Base-by-base conservation (phyloP, 2,797 vertebrate genomes). In the Anas bernieri region DNA sequence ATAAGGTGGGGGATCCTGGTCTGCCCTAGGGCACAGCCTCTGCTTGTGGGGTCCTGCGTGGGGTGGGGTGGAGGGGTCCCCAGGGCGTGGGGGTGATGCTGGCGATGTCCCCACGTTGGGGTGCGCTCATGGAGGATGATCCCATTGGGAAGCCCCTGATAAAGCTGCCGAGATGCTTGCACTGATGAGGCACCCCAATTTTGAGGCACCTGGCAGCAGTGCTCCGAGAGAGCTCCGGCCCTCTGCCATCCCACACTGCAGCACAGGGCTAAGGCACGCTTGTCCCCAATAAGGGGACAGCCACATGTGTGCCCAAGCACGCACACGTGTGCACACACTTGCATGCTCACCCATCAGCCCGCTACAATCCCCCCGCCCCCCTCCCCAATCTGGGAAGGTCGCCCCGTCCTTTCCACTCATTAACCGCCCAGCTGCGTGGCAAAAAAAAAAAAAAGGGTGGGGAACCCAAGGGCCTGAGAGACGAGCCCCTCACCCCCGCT, bases 121-220 rank as follows among this genome's bases (percentile, higher is more conserved):
- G 92, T 63, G 94, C 11, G 17, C 62, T 89, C 17, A 2, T 93
- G 81, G 39, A 86, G 86, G 87, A 79, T 92, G 91, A 97, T 96
- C 75, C 0, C 1, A 87, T 62, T 3, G n/a, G 43, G 73, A 89
- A 88, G 75, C 64, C 63, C 63, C 66, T 39, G 86, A 89, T 92
- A 92, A 91, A 89, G 79, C 82, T 77, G 22, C 59, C 1, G 25
- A 48, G 28, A 64, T 59, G 80, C 56, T 63, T 35, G 6, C 39
- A 37, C 91, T 95, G 93, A 96, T 31, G 8, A 97, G 94, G 25
- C 54, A 83, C 66, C 84, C 48, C 72, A 64, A 66, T 26, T 73
- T 59, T 31, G 56, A 88, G 59, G 31, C 5, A 7, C 17, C 50
- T 59, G 72, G 68, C 56, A 92, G 39, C 15, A 33, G 20, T 14